These are phyloP conservation scores for Chiroxiphia lanceolata DNA, from an alignment of 2,797 vertebrate species.

Conservation along the genomic window DNA sequence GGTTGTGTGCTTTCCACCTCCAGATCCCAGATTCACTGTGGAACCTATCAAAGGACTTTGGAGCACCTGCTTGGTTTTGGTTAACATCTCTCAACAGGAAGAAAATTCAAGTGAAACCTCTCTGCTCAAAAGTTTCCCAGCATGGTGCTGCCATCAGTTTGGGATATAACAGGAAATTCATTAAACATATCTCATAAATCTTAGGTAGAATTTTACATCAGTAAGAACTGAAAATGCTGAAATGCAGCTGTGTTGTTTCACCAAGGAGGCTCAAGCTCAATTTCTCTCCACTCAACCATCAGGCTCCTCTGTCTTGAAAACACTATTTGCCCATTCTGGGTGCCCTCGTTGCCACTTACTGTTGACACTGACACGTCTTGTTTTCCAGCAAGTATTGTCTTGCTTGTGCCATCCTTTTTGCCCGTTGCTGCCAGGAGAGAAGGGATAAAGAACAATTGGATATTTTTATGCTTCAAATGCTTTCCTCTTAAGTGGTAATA, in stretches of 20 bases:
- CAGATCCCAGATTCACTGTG: neutral
- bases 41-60: neutral
- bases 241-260: neutral
- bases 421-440: slow-evolving; percentile 67
- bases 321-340: neutral
- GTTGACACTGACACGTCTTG: slow-evolving; percentile 75
- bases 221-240: neutral
- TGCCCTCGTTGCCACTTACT: slow-evolving; percentile 57
- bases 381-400: slow-evolving; percentile 75
- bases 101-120: neutral
- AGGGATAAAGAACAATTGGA: neutral
- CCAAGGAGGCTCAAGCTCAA: neutral
- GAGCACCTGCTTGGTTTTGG: neutral
- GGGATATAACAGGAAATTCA: neutral
- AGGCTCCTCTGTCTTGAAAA: neutral
- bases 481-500: neutral
- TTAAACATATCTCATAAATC: neutral
- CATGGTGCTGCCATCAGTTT: neutral
- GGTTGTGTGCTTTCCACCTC: neutral
- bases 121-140: neutral
- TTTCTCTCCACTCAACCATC: fast-evolving
- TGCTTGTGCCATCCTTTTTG: slow-evolving; percentile 66
- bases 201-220: neutral
- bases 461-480: neutral
- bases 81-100: neutral